phyloP scores from a whole-genome alignment of 1,140 invertebrate species.

The Drosophila paulistorum region DNA sequence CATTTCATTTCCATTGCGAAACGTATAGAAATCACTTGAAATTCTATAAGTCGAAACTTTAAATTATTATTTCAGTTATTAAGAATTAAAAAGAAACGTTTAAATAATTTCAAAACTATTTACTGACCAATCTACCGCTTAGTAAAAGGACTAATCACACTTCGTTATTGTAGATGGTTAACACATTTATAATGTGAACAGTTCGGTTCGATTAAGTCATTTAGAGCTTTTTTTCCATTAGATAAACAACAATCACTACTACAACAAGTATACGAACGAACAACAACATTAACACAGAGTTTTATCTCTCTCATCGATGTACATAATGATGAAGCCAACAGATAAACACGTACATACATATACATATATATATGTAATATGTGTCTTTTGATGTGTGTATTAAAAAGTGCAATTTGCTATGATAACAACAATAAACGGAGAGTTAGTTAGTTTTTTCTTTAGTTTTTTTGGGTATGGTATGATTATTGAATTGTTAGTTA shows the following conservation, averaged over 20 bases:
- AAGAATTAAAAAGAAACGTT: not conserved
- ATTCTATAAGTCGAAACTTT: not conserved
- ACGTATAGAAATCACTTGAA: not conserved
- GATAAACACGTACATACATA: not conserved
- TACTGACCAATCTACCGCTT: not conserved
- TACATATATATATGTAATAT: not conserved
- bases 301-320: conserved; percentile 12
- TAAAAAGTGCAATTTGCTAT: conserved; percentile 9
- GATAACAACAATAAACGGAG: conserved; percentile 20
- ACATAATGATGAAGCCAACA: conserved; percentile 2
- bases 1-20: not conserved
- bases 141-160: not conserved
- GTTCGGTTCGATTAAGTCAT: conserved; percentile 1
- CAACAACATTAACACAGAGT: conserved; percentile 11
- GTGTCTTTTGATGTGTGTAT: conserved; percentile 3
- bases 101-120: not conserved
- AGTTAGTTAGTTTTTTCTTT: not conserved
- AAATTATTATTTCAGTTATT: not conserved
- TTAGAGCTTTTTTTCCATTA: conserved; percentile 10
- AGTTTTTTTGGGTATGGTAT: not conserved
- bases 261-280: conserved; percentile 3
- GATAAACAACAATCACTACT: conserved; percentile 15
- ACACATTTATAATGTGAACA: conserved; percentile 8
- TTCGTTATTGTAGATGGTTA: not conserved
- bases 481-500: conserved; percentile 16